These are phyloP conservation scores for Brachionus koreanus DNA, from an alignment of 1,140 invertebrate genomes.

Conservation along the genomic window DNA sequence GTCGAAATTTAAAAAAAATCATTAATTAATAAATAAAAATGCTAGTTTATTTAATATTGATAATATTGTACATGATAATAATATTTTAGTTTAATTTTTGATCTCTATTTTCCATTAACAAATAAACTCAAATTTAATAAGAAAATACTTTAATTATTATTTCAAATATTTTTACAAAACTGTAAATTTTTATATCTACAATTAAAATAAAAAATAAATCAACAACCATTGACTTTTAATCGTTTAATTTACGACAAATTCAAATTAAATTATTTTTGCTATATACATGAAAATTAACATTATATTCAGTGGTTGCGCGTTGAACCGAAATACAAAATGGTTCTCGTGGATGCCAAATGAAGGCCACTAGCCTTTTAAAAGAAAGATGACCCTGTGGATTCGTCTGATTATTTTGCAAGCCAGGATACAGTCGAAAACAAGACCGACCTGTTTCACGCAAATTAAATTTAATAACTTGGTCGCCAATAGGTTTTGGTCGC, in stretches of 20 bases:
- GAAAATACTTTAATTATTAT: not conserved
- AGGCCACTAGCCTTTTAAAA: slow-evolving; percentile 80
- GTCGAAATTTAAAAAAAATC: no score
- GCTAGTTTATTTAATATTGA: no score
- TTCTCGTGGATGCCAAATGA: slow-evolving; percentile 93
- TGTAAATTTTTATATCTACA: slow-evolving; percentile 24
- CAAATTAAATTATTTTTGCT: slow-evolving; percentile 14
- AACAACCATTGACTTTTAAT: not conserved
- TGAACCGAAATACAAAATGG: slow-evolving; percentile 94
- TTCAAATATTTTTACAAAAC: not conserved
- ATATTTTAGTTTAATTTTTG: no score
- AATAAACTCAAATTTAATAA: not conserved
- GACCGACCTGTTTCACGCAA: slow-evolving; percentile 78
- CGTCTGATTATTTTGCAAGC: slow-evolving; percentile 62
- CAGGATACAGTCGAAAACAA: slow-evolving; percentile 81
- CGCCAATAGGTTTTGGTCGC: slow-evolving; percentile 84
- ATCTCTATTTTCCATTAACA: no score
- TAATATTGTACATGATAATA: no score
- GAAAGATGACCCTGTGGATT: slow-evolving; percentile 52
- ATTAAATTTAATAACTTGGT: slow-evolving; percentile 88
- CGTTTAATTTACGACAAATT: not conserved
- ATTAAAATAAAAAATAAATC: not conserved
- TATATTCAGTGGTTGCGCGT: slow-evolving; percentile 87
- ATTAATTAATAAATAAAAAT: no score
- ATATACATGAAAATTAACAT: slow-evolving; percentile 85